Percentiles rank a stretch among this genome's conserved stretches.
Conservation (phyloP, 1,140 invertebrate genomes). For the Drosophila ogumai region DNA sequence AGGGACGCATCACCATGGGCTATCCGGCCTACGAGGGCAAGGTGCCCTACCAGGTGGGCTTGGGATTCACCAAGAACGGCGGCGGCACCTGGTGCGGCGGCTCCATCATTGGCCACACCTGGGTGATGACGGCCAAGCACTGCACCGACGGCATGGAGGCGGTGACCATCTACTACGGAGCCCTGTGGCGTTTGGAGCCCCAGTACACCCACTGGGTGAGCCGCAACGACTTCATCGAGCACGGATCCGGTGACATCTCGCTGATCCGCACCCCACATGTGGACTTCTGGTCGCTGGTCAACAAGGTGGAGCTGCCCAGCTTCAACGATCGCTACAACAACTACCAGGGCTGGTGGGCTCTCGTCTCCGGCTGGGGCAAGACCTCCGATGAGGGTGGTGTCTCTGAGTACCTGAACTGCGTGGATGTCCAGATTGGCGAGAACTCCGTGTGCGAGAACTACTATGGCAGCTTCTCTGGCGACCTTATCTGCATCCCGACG, state of each 20-base stretch:
- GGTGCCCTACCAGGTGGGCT: conserved; percentile 84
- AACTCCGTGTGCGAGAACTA: conserved; percentile 28
- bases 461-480: conserved; percentile 35
- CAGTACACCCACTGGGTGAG: conserved; percentile 36
- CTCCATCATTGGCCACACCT: conserved; percentile 86
- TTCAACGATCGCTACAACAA: conserved; percentile 37
- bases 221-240: conserved; percentile 24
- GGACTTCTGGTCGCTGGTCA: conserved; percentile 42
- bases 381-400: conserved; percentile 31
- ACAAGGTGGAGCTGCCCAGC: conserved; percentile 51
- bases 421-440: conserved; percentile 39
- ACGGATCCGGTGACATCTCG: conserved; percentile 38
- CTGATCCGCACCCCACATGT: conserved; percentile 44
- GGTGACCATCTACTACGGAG: conserved; percentile 36
- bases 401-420: conserved; percentile 36
- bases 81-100: conserved; percentile 86
- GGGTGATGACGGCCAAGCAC: conserved; percentile 84
- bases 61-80: conserved; percentile 79
- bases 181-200: conserved; percentile 26
- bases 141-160: conserved; percentile 48
- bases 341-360: conserved; percentile 44
- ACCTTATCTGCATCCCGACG: conserved; percentile 58
- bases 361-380: conserved; percentile 54
- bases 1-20: conserved; percentile 62
- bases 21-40: conserved; percentile 75